Evolutionary conservation across 2,888 invertebrate species (phyloP), one percentile per base, ranked within the genome.

Genomic region (Torymus tubicola): DNA sequence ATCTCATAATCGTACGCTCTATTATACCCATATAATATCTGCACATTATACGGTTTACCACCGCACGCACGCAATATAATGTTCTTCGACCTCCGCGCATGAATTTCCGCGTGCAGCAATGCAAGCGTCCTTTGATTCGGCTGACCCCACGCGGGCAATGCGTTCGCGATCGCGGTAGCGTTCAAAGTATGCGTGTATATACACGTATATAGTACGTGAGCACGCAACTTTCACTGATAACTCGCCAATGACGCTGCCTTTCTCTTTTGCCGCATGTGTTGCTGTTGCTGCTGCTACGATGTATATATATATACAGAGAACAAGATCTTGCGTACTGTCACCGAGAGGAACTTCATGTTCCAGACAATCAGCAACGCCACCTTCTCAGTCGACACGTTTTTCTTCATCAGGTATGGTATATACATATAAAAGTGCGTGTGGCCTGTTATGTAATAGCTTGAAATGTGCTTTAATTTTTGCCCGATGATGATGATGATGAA

Each of bases 321-420:
- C 87, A 94, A 96, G 92, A 94, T 93, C 58, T 92, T 94, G 89
- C 92, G 96, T 70, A 93, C 93, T 1, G 93, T 96, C 83, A 95
- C 94, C 0, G 96, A 96, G 89, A 93, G 95, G 77, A 94, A 94
- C 85, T 94, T 95, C 89, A 92, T 95, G 91, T 96, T 96, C 90
- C 96, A 96, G 90, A 94, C 96, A 0, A 94, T 96, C 80, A 95
- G 96, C 80, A 96, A 96, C 90, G 96, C 96, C 0, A 95, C 96
- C 8, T 96, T 95, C 89, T 96, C 96, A 68, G 96, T 96, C 63
- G 96, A 96, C 87, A 96, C 96, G 5, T 96, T 96, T 91, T 96
- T 96, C 92, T 96, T 96, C 86, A 96, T 96, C 84, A 96, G 96
- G 95, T 96, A 88, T 88, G 86, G 70, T 57, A 64, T 3, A 64